These are phyloP conservation scores for Andricus grossulariae DNA, from an alignment of 1,140 invertebrate species.

Conservation along the genomic window DNA sequence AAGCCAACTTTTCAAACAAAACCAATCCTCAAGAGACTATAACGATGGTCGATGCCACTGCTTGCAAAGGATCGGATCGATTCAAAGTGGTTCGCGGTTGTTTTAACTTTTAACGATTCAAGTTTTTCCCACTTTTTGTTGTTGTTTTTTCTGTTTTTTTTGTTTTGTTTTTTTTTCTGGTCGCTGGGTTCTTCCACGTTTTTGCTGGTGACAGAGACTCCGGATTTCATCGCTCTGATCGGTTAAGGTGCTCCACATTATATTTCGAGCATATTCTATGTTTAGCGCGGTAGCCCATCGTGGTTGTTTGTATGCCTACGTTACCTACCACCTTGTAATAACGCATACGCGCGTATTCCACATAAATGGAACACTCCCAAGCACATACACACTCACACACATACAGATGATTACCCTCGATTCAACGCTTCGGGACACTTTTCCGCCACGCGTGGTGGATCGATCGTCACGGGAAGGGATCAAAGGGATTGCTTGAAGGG, in stretches of 20 bases:
- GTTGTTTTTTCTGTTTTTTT: background rate
- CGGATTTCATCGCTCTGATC: conserved; percentile 43
- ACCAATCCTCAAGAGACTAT: background rate
- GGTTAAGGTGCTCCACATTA: conserved; percentile 65
- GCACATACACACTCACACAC: conserved; percentile 27
- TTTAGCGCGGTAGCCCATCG: conserved; percentile 65
- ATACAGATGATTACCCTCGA: conserved; percentile 33
- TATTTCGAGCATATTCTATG: conserved; percentile 72
- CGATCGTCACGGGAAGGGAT: too few relatives aligned
- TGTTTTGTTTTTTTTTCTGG: background rate
- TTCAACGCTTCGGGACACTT: conserved; percentile 48
- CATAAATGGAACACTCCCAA: conserved; percentile 29
- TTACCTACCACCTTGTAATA: conserved; percentile 19
- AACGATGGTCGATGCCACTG: background rate
- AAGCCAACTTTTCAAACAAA: conserved; percentile 7
- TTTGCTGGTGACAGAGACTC: conserved; percentile 39
- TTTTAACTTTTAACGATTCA: too few relatives aligned
- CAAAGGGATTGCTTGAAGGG: too few relatives aligned
- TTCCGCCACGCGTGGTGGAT: conserved; percentile 14
- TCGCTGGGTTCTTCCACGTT: conserved; percentile 32
- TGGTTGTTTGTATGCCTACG: conserved; percentile 35
- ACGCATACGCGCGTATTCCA: conserved; percentile 35
- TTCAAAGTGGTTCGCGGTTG: background rate
- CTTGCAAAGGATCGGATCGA: background rate
- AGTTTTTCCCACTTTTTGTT: too few relatives aligned